Conservation (phyloP, 1,140 invertebrate genomes). For the Apis dorsata region DNA sequence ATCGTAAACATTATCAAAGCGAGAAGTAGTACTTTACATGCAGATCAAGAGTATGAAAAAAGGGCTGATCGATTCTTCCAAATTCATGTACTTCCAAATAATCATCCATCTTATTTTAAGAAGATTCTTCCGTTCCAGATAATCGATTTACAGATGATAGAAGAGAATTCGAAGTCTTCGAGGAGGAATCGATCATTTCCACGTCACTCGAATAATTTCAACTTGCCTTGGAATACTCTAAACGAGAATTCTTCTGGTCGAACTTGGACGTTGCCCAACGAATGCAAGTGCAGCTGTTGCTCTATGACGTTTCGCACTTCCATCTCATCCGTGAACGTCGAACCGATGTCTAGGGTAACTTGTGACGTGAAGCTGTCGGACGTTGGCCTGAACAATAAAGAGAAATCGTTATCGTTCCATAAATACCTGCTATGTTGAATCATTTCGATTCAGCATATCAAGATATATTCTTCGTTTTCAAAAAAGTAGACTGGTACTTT, state of each 20-base stretch:
- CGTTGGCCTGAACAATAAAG: constrained; percentile 59
- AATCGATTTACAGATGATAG: too few species aligned
- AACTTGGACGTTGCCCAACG: constrained; percentile 70
- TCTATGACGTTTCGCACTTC: constrained; percentile 69
- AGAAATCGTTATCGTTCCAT: constrained; percentile 1
- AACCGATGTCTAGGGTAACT: constrained; percentile 74
- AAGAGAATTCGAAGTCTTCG: not conserved
- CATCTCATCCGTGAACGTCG: constrained; percentile 69
- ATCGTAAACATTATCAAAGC: not conserved
- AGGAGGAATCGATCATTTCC: constrained; percentile 56
- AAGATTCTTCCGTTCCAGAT: not conserved
- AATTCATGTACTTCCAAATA: too few species aligned
- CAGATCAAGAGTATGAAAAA: not conserved
- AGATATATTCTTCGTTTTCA: too few species aligned
- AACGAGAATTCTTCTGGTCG: constrained; percentile 72
- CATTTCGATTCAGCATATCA: not conserved
- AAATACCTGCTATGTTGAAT: not conserved
- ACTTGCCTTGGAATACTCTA: constrained; percentile 72
- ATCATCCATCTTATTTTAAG: not conserved
- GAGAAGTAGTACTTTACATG: not conserved
- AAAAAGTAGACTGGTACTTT: not conserved
- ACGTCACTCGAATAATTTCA: not conserved
- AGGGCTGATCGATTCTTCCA: not conserved
- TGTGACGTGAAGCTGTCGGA: constrained; percentile 73
- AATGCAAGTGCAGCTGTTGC: constrained; percentile 69